Evolutionary conservation across 2,888 invertebrate genomes (phyloP).

Genomic region (Lasioglossum calceatum): DNA sequence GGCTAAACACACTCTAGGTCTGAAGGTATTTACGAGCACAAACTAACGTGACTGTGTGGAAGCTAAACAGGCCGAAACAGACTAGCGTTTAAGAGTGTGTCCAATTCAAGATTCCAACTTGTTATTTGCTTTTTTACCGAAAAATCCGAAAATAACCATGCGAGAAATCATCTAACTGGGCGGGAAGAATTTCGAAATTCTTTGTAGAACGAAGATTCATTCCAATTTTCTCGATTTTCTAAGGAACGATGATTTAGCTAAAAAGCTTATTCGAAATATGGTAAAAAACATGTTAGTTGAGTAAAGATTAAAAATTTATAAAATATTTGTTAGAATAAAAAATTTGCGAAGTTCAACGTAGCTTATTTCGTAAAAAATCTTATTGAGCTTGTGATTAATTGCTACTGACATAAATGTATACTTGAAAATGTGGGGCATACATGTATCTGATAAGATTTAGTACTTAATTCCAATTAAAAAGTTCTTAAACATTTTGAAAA

Average conservation of each 20-base stretch:
- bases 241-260: neutral
- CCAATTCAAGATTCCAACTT: slow-evolving; percentile 36
- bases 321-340: neutral
- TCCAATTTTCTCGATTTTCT: slow-evolving; percentile 2
- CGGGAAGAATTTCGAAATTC: neutral
- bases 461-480: too few species aligned
- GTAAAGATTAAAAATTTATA: too few species aligned
- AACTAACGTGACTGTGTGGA: slow-evolving; percentile 70
- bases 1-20: slow-evolving; percentile 61
- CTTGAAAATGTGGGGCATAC: too few species aligned
- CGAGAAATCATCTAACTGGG: neutral
- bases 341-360: neutral
- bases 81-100: slow-evolving; percentile 26
- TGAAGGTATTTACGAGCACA: slow-evolving; percentile 51
- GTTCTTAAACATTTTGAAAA: too few species aligned
- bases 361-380: neutral
- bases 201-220: neutral
- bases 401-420: too few species aligned
- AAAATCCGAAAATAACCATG: neutral
- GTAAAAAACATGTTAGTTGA: neutral
- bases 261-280: neutral
- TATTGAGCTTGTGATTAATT: neutral
- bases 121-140: slow-evolving; percentile 9
- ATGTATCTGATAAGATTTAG: too few species aligned
- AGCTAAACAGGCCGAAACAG: slow-evolving; percentile 53